phyloP scores from a whole-genome alignment of 2,797 vertebrate genomes.

The Pterois miles region DNA sequence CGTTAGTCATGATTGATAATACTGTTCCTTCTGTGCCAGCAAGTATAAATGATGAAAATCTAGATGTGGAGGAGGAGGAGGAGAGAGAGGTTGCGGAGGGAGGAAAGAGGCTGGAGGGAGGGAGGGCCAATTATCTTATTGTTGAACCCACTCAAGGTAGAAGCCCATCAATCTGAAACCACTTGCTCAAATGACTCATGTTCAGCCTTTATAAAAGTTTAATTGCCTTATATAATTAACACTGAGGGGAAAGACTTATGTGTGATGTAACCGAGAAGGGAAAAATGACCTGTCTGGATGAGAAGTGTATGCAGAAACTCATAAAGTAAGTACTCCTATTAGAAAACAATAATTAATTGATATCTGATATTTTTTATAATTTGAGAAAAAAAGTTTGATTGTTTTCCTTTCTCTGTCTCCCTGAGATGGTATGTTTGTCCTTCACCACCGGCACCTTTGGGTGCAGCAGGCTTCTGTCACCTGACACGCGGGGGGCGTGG shows the following conservation, averaged over 20 bases:
- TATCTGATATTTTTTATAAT: background rate
- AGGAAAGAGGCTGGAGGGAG: slow-evolving; percentile 20
- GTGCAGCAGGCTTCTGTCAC: slow-evolving; percentile 31
- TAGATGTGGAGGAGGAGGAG: slow-evolving; percentile 38
- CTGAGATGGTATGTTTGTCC: background rate
- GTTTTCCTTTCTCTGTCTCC: background rate
- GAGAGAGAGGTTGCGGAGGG: slow-evolving; percentile 5
- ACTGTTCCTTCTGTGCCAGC: slow-evolving; percentile 54
- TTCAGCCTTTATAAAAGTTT: slow-evolving; percentile 73
- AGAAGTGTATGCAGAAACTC: background rate
- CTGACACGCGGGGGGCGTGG: slow-evolving; percentile 54
- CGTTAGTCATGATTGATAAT: slow-evolving; percentile 70
- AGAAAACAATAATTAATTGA: background rate
- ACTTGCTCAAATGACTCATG: slow-evolving; percentile 75
- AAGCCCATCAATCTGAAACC: slow-evolving; percentile 79
- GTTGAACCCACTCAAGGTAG: slow-evolving; percentile 74
- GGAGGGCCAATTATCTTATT: slow-evolving; percentile 75
- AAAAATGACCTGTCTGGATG: slow-evolving; percentile 39
- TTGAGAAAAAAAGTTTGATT: background rate
- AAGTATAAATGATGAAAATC: slow-evolving; percentile 73
- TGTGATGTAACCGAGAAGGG: slow-evolving; percentile 27
- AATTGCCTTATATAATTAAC: slow-evolving; percentile 75
- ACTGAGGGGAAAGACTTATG: slow-evolving; percentile 47
- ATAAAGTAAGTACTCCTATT: slow-evolving; percentile 9
- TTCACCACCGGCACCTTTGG: slow-evolving; percentile 10